These are phyloP conservation scores for Cephus pygmeus DNA, from an alignment of 2,888 invertebrate genomes.

Conservation along the genomic window DNA sequence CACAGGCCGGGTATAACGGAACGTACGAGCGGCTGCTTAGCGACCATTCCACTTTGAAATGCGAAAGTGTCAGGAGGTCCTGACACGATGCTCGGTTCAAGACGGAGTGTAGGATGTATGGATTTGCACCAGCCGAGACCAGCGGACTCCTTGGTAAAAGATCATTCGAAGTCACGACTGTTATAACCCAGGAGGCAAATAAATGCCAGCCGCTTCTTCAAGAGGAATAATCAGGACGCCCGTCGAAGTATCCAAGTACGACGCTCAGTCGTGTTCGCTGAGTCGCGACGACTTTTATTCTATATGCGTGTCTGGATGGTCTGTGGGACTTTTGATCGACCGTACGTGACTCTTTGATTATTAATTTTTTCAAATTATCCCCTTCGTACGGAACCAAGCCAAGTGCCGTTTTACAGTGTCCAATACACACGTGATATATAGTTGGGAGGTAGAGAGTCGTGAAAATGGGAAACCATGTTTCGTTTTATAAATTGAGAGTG, in stretches of 20 bases:
- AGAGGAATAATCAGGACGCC: background rate
- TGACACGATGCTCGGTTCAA: background rate
- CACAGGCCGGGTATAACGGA: background rate
- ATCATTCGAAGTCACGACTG: background rate
- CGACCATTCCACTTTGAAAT: background rate
- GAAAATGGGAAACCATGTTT: background rate
- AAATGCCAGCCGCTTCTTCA: background rate
- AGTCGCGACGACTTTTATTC: background rate
- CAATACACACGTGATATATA: background rate
- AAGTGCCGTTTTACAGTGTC: background rate
- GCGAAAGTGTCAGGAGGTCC: background rate
- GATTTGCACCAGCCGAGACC: background rate
- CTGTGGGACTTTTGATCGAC: background rate
- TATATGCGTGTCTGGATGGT: background rate
- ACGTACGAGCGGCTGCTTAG: background rate
- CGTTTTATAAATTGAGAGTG: background rate
- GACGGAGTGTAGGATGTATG: background rate
- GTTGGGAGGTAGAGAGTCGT: background rate
- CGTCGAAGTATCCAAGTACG: background rate
- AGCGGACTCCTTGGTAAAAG: background rate
- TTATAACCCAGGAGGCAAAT: background rate
- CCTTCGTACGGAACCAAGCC: background rate
- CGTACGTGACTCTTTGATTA: background rate
- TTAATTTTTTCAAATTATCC: background rate
- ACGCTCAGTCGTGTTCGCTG: background rate